Percentiles rank a stretch among this genome's conserved stretches.
Conservation (phyloP, 2,888 invertebrate genomes). For the Neocrepidodera transversa region DNA sequence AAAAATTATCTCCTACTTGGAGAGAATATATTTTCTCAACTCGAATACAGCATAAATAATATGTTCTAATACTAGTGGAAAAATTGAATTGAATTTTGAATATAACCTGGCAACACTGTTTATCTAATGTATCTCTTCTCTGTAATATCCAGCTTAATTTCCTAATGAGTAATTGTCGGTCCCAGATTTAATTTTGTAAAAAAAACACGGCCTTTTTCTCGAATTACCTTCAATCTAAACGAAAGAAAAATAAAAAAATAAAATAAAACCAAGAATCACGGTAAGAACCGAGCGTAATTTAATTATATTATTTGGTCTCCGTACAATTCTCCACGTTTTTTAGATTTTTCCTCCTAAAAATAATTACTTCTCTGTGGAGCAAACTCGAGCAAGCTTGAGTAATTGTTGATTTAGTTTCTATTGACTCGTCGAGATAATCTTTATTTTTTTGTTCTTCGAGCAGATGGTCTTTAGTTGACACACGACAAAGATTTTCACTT, state of each 20-base stretch:
- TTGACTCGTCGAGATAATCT: slow-evolving; percentile 1
- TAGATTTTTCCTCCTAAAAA: background rate
- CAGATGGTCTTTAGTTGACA: slow-evolving; percentile 17
- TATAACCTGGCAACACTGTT: too few species aligned
- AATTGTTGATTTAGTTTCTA: slow-evolving; percentile 18
- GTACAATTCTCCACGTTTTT: slow-evolving; percentile 3
- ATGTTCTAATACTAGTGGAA: too few species aligned
- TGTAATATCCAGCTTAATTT: too few species aligned
- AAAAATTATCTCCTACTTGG: too few species aligned
- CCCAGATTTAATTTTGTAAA: too few species aligned
- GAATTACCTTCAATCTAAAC: background rate
- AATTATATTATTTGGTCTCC: slow-evolving; percentile 1
- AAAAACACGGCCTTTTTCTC: background rate
- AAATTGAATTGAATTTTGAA: too few species aligned
- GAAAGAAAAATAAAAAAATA: slow-evolving; percentile 2
- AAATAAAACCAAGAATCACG: background rate
- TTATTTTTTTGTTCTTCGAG: background rate
- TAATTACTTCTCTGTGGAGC: slow-evolving; percentile 12
- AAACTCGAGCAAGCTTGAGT: slow-evolving; percentile 3
- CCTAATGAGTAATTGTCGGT: background rate
- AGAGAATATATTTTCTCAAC: too few species aligned
- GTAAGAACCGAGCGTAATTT: slow-evolving; percentile 8
- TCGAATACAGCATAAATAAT: too few species aligned
- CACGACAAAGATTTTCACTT: slow-evolving; percentile 28
- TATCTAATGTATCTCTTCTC: too few species aligned